Evolutionary conservation across 2,888 invertebrate species (phyloP), one percentile per base, ranked within the genome.

Genomic region (Creontiades dilutus): DNA sequence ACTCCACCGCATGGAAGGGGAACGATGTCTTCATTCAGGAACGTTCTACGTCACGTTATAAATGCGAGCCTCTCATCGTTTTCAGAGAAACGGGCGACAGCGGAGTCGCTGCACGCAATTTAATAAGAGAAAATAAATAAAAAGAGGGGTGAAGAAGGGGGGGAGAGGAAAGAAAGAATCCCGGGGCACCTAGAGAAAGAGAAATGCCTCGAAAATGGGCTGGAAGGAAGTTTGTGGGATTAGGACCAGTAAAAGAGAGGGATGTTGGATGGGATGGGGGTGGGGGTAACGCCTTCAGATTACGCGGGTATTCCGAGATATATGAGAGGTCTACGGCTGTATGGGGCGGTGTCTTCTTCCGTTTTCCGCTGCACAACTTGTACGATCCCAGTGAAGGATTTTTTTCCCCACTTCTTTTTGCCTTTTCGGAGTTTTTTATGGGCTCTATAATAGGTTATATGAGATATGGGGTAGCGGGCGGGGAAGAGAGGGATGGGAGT

Each of bases 221-320:
- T 68, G 68, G 68, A 68, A 68, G 68, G 23, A 68, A 68, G 68
- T 68, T 68, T 68, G 68, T 19, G 68, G 68, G 68, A 68, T 68
- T 68, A 68, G 68, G 68, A 68, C 23, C 23, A 27, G 68, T 68
- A 68, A 68, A 23, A 68, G 23, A 11, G 68, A 7, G n/a, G 27
- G 61, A 52, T 37, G 52, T 52, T 57, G 57, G 37, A 7, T 37
- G 37, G n/a, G n/a, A n/a, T 2, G n/a, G 57, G 57, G 14, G 68
- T 12, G 27, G 61, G 81, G 76, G 82, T 46, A 82, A 82, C 47
- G 52, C 47, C 82, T 48, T 52, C 23, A 82, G 82, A 82, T 82
- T 82, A 82, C 82, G 47, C 82, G 82, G 52, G 82, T 82, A 47
- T 47, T 19, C 37, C 82, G 52, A 82, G 82, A 82, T 82, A 82